phyloP scores from a whole-genome alignment of 2,888 invertebrate genomes.

The Drosophila kanekoi region DNA sequence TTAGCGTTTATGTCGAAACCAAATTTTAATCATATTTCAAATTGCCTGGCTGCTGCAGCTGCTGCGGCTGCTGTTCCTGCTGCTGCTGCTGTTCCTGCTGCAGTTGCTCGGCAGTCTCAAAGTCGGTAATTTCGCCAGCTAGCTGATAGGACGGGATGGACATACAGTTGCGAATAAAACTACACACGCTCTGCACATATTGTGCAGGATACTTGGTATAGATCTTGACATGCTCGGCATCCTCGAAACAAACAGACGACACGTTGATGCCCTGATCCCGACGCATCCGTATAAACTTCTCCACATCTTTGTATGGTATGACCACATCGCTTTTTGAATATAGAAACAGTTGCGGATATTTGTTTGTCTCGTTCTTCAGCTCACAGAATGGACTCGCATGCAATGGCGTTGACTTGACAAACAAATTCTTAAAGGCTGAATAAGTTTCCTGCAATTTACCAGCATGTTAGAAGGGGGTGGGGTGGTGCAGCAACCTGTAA shows the following conservation, averaged over 20 bases:
- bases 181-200: slow-evolving; percentile 87
- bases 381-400: slow-evolving; percentile 87
- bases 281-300: slow-evolving; percentile 88
- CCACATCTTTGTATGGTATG: slow-evolving; percentile 89
- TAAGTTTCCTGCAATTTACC: slow-evolving; percentile 83
- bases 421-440: slow-evolving; percentile 84
- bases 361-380: slow-evolving; percentile 87
- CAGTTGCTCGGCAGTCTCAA: slow-evolving; percentile 18
- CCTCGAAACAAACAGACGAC: slow-evolving; percentile 88
- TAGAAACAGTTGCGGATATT: slow-evolving; percentile 90
- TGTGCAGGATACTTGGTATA: slow-evolving; percentile 88
- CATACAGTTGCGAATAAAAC: slow-evolving; percentile 88
- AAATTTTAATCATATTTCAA: slow-evolving; percentile 59
- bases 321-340: slow-evolving; percentile 90
- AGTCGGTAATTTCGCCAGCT: slow-evolving; percentile 9
- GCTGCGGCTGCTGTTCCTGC: slow-evolving; percentile 18
- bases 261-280: slow-evolving; percentile 88
- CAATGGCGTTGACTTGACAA: slow-evolving; percentile 83
- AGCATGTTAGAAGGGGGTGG: neutral
- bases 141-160: slow-evolving; percentile 59
- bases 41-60: slow-evolving; percentile 21
- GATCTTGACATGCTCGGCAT: slow-evolving; percentile 92
- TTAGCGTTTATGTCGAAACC: slow-evolving; percentile 13
- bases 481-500: slow-evolving; percentile 1
- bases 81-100: slow-evolving; percentile 10